Base-by-base conservation (phyloP, 1,140 invertebrate genomes). In the Diachasma alloeum region DNA sequence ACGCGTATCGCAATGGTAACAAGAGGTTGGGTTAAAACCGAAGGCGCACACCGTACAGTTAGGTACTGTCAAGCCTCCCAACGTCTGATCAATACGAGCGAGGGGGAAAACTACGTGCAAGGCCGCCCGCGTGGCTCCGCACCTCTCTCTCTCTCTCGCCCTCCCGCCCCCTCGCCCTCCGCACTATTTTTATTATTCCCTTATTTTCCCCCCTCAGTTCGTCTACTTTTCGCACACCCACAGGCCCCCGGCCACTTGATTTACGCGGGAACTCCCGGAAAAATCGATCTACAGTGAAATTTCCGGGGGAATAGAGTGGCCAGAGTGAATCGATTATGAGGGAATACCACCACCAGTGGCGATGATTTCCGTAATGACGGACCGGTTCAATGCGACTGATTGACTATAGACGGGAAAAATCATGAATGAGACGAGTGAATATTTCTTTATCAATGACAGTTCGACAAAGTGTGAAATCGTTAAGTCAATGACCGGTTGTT, bases 31-130 rank as follows among this genome's bases (percentile, higher is more conserved):
- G 46, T 46, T 26, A n/a, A 39, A 70, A 66, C n/a, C 44, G 46
- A 46, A 63, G 17, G 68, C 15, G 46, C 36, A 76, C 80, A 80
- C 81, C 76, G 81, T 82, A 80, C 77, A 79, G 78, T 83, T 84
- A 82, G 81, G 79, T 80, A 75, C 86, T 87, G 87, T 87, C 87
- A 88, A 84, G 83, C 80, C 76, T 80, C 81, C 77, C 81, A 85
- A 75, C 46, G 74, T 48, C 66, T 87, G 87, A 88, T 87, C 87
- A 87, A 88, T 88, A 88, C 87, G 85, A 85, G 87, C 56, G 69
- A 68, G 66, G 66, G 66, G 66, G 85, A 87, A 88, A 84, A 84
- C 83, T 84, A 87, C 86, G 85, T 87, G 84, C 85, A 87, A 88
- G 84, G 85, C 86, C 85, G 83, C 75, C 85, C 86, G 85, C 85